phyloP scores from a whole-genome alignment of 2,113 vertebrate species.

The Callocephalon fimbriatum region DNA sequence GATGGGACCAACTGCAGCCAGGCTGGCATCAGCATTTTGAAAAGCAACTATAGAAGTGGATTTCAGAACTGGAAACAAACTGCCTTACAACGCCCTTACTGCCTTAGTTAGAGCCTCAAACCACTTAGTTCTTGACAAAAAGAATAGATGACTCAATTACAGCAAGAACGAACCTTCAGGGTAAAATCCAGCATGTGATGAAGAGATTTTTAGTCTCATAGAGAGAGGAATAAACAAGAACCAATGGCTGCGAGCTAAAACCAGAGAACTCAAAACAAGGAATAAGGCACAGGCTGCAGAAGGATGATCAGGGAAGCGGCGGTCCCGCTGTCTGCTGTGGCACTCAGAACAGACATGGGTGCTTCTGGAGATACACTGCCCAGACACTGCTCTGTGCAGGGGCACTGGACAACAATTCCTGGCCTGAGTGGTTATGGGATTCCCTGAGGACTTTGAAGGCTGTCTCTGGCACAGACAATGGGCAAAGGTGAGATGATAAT shows the following conservation, averaged over 20 bases:
- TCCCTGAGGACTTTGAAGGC: not conserved
- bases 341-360: rapidly evolving
- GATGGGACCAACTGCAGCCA: not conserved
- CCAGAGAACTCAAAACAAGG: not conserved
- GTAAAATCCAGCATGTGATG: not conserved
- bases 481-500: not conserved
- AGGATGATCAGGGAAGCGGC: not conserved
- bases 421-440: rapidly evolving
- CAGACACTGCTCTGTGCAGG: not conserved
- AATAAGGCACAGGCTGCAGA: not conserved
- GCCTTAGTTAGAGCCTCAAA: not conserved
- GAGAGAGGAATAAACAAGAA: not conserved
- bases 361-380: not conserved
- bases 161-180: not conserved
- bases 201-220: not conserved
- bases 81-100: not conserved
- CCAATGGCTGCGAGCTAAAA: not conserved
- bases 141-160: conserved; percentile 21
- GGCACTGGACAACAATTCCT: not conserved
- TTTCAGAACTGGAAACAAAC: not conserved
- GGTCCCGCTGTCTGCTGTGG: not conserved
- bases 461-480: not conserved
- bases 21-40: not conserved
- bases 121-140: not conserved
- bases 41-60: not conserved